Evolutionary conservation across 1,140 invertebrate genomes (phyloP), one percentile per base, ranked within the genome.

Genomic region (Lycorma delicatula): DNA sequence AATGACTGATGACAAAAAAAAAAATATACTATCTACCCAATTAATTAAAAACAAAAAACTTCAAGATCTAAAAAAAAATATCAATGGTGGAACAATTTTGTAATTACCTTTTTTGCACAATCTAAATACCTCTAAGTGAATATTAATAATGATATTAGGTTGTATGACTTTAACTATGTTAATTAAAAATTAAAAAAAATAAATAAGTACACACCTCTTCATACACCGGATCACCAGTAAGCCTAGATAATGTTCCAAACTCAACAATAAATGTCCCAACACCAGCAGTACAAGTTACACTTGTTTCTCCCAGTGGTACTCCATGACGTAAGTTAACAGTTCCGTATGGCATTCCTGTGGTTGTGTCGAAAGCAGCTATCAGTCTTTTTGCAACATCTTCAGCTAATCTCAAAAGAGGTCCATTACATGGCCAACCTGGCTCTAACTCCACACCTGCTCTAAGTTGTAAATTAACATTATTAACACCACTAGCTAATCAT

Each of bases 301-400:
- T 87, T 6, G 97, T 99, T 76, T 99, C 97, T 13, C 89, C 91
- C 51, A 81, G 79, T 3, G 97, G 96, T 2, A 99, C 91, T 3
- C 97, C 97, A 71, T 92, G 80, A 49, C 85, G 81, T 9, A 98
- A 72, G 73, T 97, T 97, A 0, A 93, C 93, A 9, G 97, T 99
- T 16, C 97, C 97, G 78, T 97, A 99, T 0, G 97, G 97, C 96
- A 99, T 99, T 1, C 96, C 95, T 22, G 91, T 92, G 12, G 81
- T 82, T 0, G 89, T 92, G 66, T 93, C 86, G 74, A 94, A 94
- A 3, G 91, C 91, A 18, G 90, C 86, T 44, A 98, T 78, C 3
- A 99, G 71, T 69, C 91, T 82, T 61, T 90, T 77, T 4, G 91
- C 94, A 36, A 97, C 91, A 76, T 95, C 89, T 75, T 98, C 95